phyloP scores from a whole-genome alignment of 2,113 vertebrate species.

The Kobus ellipsiprymnus region DNA sequence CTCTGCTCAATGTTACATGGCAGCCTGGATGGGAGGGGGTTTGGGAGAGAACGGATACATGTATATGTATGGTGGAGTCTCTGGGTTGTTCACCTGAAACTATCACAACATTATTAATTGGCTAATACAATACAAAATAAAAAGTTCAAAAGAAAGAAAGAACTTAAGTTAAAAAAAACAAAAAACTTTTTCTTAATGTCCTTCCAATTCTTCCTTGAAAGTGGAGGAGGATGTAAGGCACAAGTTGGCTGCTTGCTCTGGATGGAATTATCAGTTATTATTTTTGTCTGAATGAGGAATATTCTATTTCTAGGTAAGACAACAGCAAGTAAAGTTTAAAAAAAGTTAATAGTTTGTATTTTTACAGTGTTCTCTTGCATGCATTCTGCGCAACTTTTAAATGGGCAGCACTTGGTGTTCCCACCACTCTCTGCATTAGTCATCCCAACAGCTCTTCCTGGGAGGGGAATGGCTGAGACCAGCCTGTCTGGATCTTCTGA shows the following conservation, averaged over 20 bases:
- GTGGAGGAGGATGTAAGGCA: not conserved
- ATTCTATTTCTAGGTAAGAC: not conserved
- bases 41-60: not conserved
- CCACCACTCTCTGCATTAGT: not conserved
- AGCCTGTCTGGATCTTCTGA: not conserved
- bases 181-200: not conserved
- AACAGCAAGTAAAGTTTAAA: not conserved
- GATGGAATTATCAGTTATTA: not conserved
- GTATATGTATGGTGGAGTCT: not conserved
- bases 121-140: not conserved
- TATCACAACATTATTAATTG: not conserved
- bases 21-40: not conserved
- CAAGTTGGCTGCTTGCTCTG: not conserved
- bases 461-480: not conserved
- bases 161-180: not conserved
- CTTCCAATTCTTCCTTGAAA: not conserved
- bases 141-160: not conserved
- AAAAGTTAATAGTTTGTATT: not conserved
- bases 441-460: not conserved
- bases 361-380: slow-evolving; percentile 20
- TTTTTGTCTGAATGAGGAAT: not conserved
- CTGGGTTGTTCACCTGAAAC: not conserved
- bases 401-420: not conserved
- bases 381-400: not conserved
- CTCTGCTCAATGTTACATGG: not conserved